Evolutionary conservation across 1,140 invertebrate genomes (phyloP).

Genomic region (Leptonema lineaticorne): DNA sequence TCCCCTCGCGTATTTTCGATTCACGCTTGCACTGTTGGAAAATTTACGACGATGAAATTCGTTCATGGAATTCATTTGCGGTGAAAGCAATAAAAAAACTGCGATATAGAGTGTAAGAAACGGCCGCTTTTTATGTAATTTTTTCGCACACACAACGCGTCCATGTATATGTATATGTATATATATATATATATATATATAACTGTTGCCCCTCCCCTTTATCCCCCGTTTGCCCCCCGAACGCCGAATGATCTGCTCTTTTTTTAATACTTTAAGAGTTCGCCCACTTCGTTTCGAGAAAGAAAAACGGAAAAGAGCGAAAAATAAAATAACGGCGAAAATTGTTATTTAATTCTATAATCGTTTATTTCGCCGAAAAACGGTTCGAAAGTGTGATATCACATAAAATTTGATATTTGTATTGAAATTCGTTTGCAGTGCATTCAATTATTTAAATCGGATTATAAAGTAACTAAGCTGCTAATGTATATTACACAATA

Average conservation of each 20-base stretch:
- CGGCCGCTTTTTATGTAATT: background rate
- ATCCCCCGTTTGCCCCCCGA: no score
- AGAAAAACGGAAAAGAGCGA: background rate
- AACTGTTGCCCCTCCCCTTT: no score
- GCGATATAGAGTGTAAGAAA: slow-evolving; percentile 12
- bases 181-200: no score
- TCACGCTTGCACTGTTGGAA: background rate
- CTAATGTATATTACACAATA: no score
- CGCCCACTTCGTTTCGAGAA: background rate
- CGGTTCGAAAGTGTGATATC: no score
- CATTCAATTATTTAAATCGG: no score
- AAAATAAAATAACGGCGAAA: background rate
- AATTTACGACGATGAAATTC: background rate
- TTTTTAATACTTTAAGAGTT: slow-evolving; percentile 5
- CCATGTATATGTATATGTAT: no score
- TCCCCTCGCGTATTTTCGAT: background rate
- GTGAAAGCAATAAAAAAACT: slow-evolving; percentile 3
- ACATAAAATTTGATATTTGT: no score
- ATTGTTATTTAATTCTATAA: background rate
- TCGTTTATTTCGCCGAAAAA: no score
- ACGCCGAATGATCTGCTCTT: background rate
- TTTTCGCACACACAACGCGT: no score
- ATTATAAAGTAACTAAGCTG: no score
- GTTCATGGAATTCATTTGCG: slow-evolving; percentile 10
- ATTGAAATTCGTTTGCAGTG: no score